A percentile compares a stretch with the other conserved stretches of the same genome.
Evolutionary conservation across 2,888 invertebrate species (phyloP).

Genomic region (Stenolophus ochropezus): DNA sequence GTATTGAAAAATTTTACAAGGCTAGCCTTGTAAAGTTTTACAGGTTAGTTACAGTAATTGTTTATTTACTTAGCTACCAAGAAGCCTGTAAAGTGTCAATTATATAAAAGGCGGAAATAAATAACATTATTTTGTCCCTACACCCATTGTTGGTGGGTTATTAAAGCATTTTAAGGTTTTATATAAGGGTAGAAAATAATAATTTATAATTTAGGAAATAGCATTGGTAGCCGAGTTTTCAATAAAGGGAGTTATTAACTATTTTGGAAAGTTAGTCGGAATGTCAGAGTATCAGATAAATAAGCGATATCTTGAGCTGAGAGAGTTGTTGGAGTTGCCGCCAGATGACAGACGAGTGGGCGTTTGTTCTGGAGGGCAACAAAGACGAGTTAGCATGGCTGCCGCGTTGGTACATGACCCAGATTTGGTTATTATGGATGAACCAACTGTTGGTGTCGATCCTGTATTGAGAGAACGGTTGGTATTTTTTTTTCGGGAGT

Average conservation of each 20-base stretch:
- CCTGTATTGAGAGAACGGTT: conserved; percentile 89
- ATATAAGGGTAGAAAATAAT: no score
- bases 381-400: conserved; percentile 91
- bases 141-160: no score
- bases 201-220: conserved; percentile 77
- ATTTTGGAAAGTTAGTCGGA: conserved; percentile 91
- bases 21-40: no score
- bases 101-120: no score
- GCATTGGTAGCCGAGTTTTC: conserved; percentile 87
- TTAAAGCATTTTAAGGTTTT: no score
- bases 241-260: conserved; percentile 87
- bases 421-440: conserved; percentile 91
- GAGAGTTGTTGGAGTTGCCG: conserved; percentile 85
- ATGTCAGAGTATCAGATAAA: conserved; percentile 80
- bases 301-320: conserved; percentile 81
- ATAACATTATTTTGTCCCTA: no score
- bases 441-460: conserved; percentile 96
- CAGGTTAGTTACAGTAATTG: no score
- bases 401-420: conserved; percentile 92
- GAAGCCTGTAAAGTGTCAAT: no score
- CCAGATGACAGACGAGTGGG: conserved; percentile 74
- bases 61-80: no score
- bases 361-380: conserved; percentile 90
- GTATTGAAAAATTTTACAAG: no score
- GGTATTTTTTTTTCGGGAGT: no score